Base-by-base conservation (phyloP, 2,888 invertebrate species). In the Drosophila prostipennis region DNA sequence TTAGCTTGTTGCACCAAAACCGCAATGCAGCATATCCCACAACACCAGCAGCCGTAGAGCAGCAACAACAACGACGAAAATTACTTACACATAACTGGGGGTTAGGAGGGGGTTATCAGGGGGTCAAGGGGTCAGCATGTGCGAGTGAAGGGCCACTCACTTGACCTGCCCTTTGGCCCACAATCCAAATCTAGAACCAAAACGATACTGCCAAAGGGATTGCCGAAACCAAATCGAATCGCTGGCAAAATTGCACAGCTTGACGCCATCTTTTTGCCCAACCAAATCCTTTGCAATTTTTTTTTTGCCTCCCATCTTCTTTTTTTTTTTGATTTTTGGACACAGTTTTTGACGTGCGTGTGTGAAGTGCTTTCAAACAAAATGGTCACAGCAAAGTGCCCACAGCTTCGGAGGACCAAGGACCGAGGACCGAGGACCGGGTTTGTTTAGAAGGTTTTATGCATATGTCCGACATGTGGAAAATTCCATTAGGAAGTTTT, bases 401-500 rank as follows among this genome's bases (percentile, higher is more conserved):
- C 56, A 71, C 49, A 56, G 71, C 74, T 19, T 40, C 39, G 72
- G 37, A 19, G 52, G 55, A 14, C 49, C 19, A 52, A 51, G 52
- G 40, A 19, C 42, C 43, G 67, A 19, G 52, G 55, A 14, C 43
- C 14, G 52, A 51, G 52, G 40, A 19, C 42, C 43, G 67, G 60
- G 85, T 79, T 87, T 82, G 73, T 56, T 75, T 74, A 75, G 83
- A 86, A 75, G 86, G 77, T 87, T 79, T 82, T 87, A 79, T 86
- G 83, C 82, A 82, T 82, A 88, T 82, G 86, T 75, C 68, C 72
- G 88, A 82, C 74, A 88, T 85, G 86, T 79, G 83, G 80, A 83
- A 87, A 87, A 88, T 87, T 82, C 82, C 82, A 82, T 82, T 82
- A 82, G 83, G 77, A 82, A 88, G 83, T 82, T 82, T 79, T 74